Percentiles rank a stretch among this genome's conserved stretches.
Conservation (phyloP, 2,888 invertebrate species). For the Mimas tiliae region DNA sequence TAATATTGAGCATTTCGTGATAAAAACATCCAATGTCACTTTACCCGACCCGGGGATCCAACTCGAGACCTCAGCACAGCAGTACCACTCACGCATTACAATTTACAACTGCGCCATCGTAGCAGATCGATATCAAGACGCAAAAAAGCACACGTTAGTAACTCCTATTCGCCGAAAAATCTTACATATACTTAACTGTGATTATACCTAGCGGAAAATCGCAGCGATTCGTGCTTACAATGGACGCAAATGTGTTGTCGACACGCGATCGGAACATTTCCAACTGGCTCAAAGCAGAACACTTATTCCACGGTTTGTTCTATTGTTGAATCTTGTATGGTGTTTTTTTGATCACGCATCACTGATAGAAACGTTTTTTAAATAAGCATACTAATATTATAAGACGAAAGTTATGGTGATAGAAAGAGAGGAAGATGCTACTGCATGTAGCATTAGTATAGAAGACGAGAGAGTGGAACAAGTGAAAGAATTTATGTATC, state of each 20-base stretch:
- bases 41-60: too few species aligned
- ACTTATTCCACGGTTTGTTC: constrained; percentile 24
- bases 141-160: not conserved
- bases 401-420: too few species aligned
- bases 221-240: constrained; percentile 23
- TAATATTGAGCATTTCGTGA: too few species aligned
- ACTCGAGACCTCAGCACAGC: too few species aligned
- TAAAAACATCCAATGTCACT: too few species aligned
- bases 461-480: too few species aligned
- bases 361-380: not conserved
- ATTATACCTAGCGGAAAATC: constrained; percentile 1
- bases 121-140: not conserved
- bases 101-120: too few species aligned
- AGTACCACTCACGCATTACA: too few species aligned
- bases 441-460: too few species aligned
- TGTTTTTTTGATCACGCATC: constrained; percentile 19
- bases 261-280: constrained; percentile 33
- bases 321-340: constrained; percentile 21
- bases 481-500: too few species aligned
- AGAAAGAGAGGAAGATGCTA: too few species aligned
- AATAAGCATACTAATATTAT: too few species aligned
- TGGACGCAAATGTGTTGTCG: constrained; percentile 28
- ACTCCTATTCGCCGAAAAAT: not conserved
- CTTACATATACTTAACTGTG: constrained; percentile 1
- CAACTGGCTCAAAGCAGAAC: constrained; percentile 9